Conservation (phyloP, 2,797 vertebrate genomes). For the Hafferia zeledoni region DNA sequence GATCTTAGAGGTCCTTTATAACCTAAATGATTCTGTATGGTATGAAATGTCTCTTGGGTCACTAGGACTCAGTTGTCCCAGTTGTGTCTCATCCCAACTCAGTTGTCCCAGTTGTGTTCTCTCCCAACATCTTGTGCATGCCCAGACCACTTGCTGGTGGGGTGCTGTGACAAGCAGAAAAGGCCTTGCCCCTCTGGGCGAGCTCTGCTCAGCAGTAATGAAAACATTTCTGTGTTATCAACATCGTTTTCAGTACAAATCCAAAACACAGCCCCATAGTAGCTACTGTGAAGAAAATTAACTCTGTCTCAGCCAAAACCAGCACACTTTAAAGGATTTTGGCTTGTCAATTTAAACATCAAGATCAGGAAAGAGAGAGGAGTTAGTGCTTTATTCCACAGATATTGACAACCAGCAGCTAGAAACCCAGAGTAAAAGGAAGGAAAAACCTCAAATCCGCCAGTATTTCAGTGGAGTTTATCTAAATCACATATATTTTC, state of each 20-base stretch:
- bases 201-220: background rate
- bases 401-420: background rate
- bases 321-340: background rate
- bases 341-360: background rate
- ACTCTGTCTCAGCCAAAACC: background rate
- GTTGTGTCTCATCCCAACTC: background rate
- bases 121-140: rapidly evolving
- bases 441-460: background rate
- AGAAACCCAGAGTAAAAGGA: background rate
- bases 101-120: background rate
- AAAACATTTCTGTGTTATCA: background rate
- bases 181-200: background rate
- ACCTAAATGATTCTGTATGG: background rate
- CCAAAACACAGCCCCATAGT: background rate
- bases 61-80: background rate
- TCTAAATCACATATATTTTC: background rate
- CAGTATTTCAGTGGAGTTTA: background rate
- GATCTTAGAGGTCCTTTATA: background rate
- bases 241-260: background rate
- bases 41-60: background rate
- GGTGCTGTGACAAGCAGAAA: background rate
- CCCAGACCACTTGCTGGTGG: rapidly evolving
- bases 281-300: background rate
- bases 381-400: background rate
- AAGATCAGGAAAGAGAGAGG: background rate